A percentile compares a stretch with the other conserved stretches of the same genome.
These are phyloP conservation scores for Vulpes vulpes DNA, from an alignment of 2,113 vertebrate species.

Conservation along the genomic window DNA sequence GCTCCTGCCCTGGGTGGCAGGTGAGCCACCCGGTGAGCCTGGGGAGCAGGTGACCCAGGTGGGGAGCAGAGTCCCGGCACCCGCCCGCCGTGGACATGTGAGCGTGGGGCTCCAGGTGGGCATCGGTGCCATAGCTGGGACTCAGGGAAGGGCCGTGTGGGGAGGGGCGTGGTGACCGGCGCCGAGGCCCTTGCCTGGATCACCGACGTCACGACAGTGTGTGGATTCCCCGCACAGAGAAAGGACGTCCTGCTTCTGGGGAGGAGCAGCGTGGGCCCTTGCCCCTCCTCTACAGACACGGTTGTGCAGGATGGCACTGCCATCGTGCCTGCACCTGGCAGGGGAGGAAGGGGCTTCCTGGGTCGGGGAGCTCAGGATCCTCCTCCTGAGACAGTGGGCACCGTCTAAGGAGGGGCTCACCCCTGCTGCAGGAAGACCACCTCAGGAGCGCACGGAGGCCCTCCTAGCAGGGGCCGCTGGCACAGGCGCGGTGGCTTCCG, in stretches of 20 bases:
- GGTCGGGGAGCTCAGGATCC: not conserved
- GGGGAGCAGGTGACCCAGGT: no score
- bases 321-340: no score
- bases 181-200: not conserved
- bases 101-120: not conserved
- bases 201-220: not conserved
- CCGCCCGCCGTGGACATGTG: not conserved
- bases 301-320: not conserved
- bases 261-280: not conserved
- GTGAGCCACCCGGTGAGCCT: no score
- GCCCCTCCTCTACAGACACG: not conserved
- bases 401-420: not conserved
- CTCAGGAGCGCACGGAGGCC: not conserved
- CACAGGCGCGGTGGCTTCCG: fast-evolving
- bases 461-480: not conserved
- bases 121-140: no score
- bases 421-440: not conserved
- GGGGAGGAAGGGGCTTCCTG: not conserved
- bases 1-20: no score
- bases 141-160: no score
- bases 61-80: no score
- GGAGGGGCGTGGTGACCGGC: not conserved
- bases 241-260: not conserved
- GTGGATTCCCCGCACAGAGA: not conserved
- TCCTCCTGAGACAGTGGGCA: no score